Percentiles rank a stretch among this genome's conserved stretches.
These are phyloP conservation scores for Condylura cristata DNA, from an alignment of 2,113 vertebrate genomes.

Conservation along the genomic window DNA sequence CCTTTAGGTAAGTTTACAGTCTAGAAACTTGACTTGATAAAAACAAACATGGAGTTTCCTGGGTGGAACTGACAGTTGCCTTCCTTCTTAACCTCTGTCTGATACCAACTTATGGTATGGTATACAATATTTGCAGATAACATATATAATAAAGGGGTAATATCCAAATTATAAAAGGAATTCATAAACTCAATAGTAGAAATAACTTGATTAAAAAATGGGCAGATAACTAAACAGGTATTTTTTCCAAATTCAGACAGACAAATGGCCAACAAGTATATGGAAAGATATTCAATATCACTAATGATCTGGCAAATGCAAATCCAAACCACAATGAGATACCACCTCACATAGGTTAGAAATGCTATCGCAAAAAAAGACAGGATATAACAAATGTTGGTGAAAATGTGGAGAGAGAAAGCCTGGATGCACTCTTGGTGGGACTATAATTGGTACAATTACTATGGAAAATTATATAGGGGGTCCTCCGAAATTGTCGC, in stretches of 20 bases:
- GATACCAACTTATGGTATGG: neutral
- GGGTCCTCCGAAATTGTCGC: neutral
- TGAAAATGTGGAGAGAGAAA: neutral
- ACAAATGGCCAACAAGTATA: too few species aligned
- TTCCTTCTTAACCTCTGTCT: neutral
- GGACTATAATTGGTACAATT: neutral
- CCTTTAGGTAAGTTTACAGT: neutral
- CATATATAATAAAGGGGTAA: neutral
- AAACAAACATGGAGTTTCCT: neutral
- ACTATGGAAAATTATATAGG: neutral
- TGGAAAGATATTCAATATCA: too few species aligned
- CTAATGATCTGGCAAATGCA: too few species aligned
- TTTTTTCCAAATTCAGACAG: neutral
- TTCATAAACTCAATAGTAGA: neutral
- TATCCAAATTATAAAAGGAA: neutral
- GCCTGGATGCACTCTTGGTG: neutral
- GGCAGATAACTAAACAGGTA: neutral
- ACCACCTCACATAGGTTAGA: neutral
- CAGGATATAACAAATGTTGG: neutral
- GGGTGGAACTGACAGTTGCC: neutral
- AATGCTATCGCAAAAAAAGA: neutral
- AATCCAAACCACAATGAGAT: too few species aligned
- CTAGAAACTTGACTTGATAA: neutral
- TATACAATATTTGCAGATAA: neutral
- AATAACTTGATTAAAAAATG: neutral